phyloP scores from a whole-genome alignment of 1,140 invertebrate species.

The Hylaeus anthracinus region DNA sequence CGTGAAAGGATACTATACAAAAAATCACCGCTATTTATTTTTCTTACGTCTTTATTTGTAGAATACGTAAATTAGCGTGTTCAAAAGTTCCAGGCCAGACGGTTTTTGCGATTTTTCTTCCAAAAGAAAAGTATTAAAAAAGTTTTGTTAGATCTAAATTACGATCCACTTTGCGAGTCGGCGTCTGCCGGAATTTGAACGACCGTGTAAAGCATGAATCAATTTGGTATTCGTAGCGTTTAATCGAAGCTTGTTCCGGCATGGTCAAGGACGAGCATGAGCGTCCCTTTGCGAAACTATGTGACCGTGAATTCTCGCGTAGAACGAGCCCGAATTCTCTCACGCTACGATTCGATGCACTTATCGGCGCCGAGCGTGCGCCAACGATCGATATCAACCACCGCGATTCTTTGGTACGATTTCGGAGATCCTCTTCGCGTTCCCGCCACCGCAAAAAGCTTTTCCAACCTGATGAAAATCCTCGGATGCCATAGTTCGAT shows the following conservation, averaged over 20 bases:
- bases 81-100: no score
- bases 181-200: not conserved
- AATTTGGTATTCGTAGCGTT: constrained; percentile 5
- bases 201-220: not conserved
- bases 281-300: constrained; percentile 45
- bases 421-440: not conserved
- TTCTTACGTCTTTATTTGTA: no score
- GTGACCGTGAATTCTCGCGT: constrained; percentile 42
- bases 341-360: constrained; percentile 42
- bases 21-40: no score
- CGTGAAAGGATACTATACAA: no score
- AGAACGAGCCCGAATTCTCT: constrained; percentile 40
- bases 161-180: not conserved
- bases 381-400: not conserved
- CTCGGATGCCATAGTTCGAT: no score
- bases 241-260: constrained; percentile 7
- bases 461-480: no score
- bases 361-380: constrained; percentile 1
- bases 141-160: no score
- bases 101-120: no score
- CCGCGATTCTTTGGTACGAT: not conserved
- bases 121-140: no score
- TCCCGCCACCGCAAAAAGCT: no score
- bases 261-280: constrained; percentile 41
- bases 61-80: no score